phyloP scores from a whole-genome alignment of 2,113 vertebrate species.

The Tapirus terrestris region DNA sequence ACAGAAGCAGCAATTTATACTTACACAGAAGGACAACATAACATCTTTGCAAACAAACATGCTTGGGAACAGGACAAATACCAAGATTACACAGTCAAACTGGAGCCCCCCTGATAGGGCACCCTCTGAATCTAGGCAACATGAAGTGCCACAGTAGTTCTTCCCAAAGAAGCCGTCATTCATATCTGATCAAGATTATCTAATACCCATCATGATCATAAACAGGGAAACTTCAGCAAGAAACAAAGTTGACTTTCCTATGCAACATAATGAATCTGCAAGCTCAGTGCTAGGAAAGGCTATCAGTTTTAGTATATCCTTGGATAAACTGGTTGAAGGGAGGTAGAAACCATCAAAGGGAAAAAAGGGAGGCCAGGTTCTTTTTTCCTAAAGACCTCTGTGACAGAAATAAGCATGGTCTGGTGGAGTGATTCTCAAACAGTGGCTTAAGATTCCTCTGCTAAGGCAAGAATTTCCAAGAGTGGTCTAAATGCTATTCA shows the following conservation, averaged over 20 bases:
- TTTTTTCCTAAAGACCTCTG: background rate
- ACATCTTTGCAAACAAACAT: slow-evolving; percentile 22
- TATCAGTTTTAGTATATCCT: background rate
- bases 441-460: background rate
- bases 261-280: background rate
- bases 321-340: background rate
- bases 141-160: background rate
- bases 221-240: background rate
- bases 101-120: background rate
- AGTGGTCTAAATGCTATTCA: background rate
- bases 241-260: background rate
- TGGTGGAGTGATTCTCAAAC: background rate
- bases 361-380: background rate
- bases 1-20: background rate
- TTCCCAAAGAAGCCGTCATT: background rate
- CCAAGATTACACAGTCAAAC: background rate
- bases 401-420: background rate
- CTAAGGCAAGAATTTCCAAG: background rate
- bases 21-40: background rate
- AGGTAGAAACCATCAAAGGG: background rate
- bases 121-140: background rate
- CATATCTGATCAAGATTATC: background rate
- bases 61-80: background rate
- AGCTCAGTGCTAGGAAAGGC: background rate
- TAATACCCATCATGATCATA: background rate